Base-by-base conservation (phyloP, 2,113 vertebrate species). In the Nannobrachium achirus region DNA sequence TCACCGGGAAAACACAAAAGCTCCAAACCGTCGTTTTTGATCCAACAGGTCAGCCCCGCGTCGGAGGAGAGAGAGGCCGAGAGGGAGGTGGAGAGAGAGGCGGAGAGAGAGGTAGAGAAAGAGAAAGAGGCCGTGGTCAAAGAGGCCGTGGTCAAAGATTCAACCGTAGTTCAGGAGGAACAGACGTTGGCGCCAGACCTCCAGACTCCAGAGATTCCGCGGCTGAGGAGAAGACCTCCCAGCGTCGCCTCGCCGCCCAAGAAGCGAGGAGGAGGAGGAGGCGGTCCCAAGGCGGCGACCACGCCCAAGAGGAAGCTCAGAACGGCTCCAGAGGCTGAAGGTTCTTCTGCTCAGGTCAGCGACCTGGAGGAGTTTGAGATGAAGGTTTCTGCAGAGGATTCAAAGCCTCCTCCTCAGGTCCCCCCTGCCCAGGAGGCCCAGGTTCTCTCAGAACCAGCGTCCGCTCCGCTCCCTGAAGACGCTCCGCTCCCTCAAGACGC, bases 11-110 rank as follows among this genome's bases (percentile, higher is more conserved):
- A 91, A 79, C 83, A 71, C 49, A 90, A 86, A 78, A 90, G 83
- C 68, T 86, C 88, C 60, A 93, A 91, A 68, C 90, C 90, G 8
- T 92, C 92, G 14, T 89, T 93, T 81, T 84, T 90, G 65, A 88
- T 92, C 76, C 89, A 91, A 44, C 77, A 91, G 61, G 79, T 90
- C 13, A 80, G 83, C 65, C 83, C 83, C 2, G 68, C 74, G 42
- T 16, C 77, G 68, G 89, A 86, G 66, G 82, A 80, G 58, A 84
- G 76, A 4, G 25, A 33, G 1, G 25, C 25, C 66, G 82, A 80
- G 58, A 84, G 76, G 2, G 25, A 33, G 1, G 25, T 5, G 25
- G 25, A 33, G 25, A 33, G 6, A 33, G 25, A 33, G 25, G 25
- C 25, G 3, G 25, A 4, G 3, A 4, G 25, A n/a, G n/a, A n/a